Evolutionary conservation across 2,888 invertebrate species (phyloP).

Genomic region (Macrophya alboannulata): DNA sequence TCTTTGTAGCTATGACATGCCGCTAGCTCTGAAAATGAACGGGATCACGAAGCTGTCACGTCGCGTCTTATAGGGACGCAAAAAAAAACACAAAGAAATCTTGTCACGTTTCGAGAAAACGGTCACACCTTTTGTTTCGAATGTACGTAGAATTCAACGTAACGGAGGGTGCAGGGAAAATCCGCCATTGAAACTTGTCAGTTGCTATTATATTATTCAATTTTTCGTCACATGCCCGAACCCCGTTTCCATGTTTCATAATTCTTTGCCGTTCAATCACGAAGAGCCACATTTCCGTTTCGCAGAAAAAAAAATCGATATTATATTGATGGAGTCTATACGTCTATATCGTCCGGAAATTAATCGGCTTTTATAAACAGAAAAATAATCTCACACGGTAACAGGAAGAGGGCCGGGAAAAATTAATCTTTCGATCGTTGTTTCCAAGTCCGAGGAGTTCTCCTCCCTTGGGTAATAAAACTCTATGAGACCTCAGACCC

Average conservation of each 20-base stretch:
- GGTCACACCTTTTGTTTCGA: background rate
- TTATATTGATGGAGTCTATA: background rate
- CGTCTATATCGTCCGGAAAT: background rate
- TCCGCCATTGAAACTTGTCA: background rate
- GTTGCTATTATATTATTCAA: background rate
- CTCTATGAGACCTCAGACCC: constrained; percentile 8
- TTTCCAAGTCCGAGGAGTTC: constrained; percentile 1
- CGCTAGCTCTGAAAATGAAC: background rate
- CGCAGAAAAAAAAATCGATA: background rate
- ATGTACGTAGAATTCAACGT: background rate
- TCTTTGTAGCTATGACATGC: background rate
- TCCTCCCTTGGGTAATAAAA: constrained; percentile 32
- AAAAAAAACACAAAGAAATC: background rate
- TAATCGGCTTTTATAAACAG: constrained; percentile 5
- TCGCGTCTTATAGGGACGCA: background rate
- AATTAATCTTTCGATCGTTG: constrained; percentile 28
- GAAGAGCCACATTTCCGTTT: background rate
- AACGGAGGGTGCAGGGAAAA: background rate
- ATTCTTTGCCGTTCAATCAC: background rate
- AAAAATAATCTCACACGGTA: background rate
- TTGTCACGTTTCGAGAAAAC: constrained; percentile 7
- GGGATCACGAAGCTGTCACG: constrained; percentile 9
- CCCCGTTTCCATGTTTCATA: background rate
- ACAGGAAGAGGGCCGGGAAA: background rate
- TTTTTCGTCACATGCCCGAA: background rate